A percentile compares a stretch with the other conserved stretches of the same genome.
Evolutionary conservation across 2,888 invertebrate genomes (phyloP).

Genomic region (Adineta ricciae): DNA sequence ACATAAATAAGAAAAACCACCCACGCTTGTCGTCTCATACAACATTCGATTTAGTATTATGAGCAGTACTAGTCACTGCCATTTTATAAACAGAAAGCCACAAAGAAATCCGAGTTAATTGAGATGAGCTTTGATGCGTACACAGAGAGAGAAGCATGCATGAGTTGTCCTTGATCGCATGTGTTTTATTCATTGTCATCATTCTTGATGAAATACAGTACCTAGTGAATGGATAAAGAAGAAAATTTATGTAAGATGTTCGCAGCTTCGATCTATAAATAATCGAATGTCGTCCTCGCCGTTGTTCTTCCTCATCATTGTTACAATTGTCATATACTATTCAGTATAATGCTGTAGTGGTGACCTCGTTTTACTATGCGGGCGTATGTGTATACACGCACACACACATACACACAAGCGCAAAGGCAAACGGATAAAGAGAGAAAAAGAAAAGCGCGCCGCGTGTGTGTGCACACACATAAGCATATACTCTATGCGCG

Average conservation of each 20-base stretch:
- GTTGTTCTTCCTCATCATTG: background rate
- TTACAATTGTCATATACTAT: background rate
- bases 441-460: background rate
- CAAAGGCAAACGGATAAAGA: background rate
- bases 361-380: background rate
- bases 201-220: background rate
- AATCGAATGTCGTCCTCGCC: background rate
- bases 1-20: background rate
- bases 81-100: background rate
- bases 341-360: background rate
- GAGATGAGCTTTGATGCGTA: constrained; percentile 1
- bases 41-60: background rate
- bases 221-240: background rate
- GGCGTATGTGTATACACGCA: background rate
- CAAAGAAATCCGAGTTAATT: background rate
- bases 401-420: background rate
- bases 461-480: background rate
- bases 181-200: background rate
- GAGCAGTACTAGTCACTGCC: background rate
- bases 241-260: background rate
- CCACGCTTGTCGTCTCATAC: background rate
- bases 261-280: background rate
- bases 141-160: background rate
- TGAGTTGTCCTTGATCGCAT: background rate
- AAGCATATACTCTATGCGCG: background rate